Percentiles rank a stretch among this genome's conserved stretches.
These are phyloP conservation scores for Chelonoidis abingdonii DNA, from an alignment of 2,113 vertebrate genomes.

Conservation along the genomic window DNA sequence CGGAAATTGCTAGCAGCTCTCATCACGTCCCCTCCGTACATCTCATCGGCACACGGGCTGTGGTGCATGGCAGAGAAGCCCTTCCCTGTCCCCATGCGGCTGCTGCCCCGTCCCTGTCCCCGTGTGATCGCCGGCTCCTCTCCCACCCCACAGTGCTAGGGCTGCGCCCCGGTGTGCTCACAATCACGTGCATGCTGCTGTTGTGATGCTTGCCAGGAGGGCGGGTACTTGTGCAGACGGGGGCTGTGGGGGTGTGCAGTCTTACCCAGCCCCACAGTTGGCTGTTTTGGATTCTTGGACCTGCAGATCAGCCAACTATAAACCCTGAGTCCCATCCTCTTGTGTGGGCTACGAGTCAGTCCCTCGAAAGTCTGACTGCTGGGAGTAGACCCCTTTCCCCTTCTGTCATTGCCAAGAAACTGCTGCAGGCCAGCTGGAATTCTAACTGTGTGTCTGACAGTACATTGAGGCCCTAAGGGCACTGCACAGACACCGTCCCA, in stretches of 20 bases:
- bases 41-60: neutral
- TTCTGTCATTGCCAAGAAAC: neutral
- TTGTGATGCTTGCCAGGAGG: neutral
- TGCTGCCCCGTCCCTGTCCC: neutral
- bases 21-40: neutral
- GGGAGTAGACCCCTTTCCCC: neutral
- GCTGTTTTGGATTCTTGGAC: neutral
- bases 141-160: neutral
- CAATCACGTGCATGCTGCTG: no score
- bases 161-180: no score
- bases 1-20: conserved; percentile 21
- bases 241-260: neutral
- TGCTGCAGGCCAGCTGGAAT: neutral
- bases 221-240: neutral
- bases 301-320: neutral
- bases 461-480: neutral
- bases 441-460: neutral
- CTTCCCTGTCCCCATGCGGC: neutral
- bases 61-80: no score
- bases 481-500: neutral
- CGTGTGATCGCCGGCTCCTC: neutral
- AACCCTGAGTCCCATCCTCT: neutral
- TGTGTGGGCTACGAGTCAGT: neutral
- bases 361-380: neutral
- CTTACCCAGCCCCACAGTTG: neutral